These are phyloP conservation scores for Gallinago undulata DNA, from an alignment of 2,113 vertebrate species.

Conservation along the genomic window DNA sequence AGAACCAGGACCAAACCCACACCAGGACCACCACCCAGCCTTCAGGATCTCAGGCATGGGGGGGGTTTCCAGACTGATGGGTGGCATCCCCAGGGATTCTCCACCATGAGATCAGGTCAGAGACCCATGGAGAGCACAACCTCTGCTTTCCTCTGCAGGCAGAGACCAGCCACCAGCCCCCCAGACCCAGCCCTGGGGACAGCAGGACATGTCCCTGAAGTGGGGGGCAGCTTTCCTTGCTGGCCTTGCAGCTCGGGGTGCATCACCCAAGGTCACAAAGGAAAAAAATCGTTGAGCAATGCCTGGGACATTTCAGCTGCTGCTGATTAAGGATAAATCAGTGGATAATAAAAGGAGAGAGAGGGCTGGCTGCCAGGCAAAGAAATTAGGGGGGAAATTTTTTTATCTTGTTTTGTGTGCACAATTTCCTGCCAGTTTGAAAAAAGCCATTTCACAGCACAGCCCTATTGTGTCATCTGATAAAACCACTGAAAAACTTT, in stretches of 20 bases:
- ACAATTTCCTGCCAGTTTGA: slow-evolving; percentile 6
- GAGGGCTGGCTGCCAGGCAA: neutral
- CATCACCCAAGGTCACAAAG: slow-evolving; percentile 12
- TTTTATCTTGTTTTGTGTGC: slow-evolving; percentile 14
- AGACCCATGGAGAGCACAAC: neutral
- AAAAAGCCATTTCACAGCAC: slow-evolving; percentile 14
- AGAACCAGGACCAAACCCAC: too few relatives aligned
- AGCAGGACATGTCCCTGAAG: neutral
- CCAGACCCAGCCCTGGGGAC: neutral
- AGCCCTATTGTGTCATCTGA: slow-evolving; percentile 57
- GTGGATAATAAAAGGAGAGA: neutral
- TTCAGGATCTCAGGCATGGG: neutral
- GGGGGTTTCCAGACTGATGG: fast-evolving
- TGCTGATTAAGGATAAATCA: slow-evolving; percentile 42
- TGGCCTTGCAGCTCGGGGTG: neutral
- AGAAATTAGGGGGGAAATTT: neutral
- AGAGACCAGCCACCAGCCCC: neutral
- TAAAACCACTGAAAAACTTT: slow-evolving; percentile 62
- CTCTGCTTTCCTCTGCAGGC: neutral
- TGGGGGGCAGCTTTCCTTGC: neutral
- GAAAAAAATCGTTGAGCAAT: neutral
- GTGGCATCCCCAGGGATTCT: neutral
- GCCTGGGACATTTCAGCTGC: neutral
- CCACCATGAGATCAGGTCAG: neutral
- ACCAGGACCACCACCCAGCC: neutral